Percentiles rank a stretch among this genome's conserved stretches.
Evolutionary conservation across 2,113 vertebrate genomes (phyloP).

Genomic region (Dendrocopos noguchii): DNA sequence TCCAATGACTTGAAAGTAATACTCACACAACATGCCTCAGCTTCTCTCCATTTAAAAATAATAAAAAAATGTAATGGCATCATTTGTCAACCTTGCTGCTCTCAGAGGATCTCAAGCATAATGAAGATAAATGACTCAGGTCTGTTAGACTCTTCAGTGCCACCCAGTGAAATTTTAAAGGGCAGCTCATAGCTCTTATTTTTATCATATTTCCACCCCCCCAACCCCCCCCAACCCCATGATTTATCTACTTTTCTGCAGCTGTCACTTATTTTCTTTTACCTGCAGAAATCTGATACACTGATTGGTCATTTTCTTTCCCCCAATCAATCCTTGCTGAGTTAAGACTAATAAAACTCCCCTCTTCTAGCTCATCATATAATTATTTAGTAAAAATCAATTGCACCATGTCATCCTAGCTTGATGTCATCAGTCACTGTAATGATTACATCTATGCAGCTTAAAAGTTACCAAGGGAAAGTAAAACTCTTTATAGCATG

Average conservation of each 20-base stretch:
- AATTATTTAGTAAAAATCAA: constrained; percentile 75
- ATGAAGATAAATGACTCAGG: constrained; percentile 60
- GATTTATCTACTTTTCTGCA: constrained; percentile 63
- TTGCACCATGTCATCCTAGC: constrained; percentile 59
- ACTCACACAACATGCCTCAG: constrained; percentile 2
- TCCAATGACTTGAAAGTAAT: constrained; percentile 37
- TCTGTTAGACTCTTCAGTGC: constrained; percentile 25
- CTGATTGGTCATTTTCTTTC: constrained; percentile 51
- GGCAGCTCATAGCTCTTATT: constrained; percentile 52
- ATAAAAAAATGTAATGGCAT: constrained; percentile 55
- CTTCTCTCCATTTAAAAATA: constrained; percentile 50
- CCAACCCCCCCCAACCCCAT: no score
- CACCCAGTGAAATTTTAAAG: constrained; percentile 63
- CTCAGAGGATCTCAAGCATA: constrained; percentile 46
- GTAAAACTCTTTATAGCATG: constrained; percentile 60
- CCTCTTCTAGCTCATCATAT: constrained; percentile 68
- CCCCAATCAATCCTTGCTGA: constrained; percentile 59
- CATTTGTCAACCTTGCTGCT: constrained; percentile 53
- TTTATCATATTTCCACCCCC: constrained; percentile 34
- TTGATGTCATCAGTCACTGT: constrained; percentile 73
- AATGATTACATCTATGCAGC: constrained; percentile 65
- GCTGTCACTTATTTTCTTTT: constrained; percentile 58
- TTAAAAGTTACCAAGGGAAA: constrained; percentile 71
- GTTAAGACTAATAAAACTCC: constrained; percentile 69
- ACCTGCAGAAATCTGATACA: neutral